phyloP scores from a whole-genome alignment of 2,113 vertebrate genomes.

The Phainopepla nitens region DNA sequence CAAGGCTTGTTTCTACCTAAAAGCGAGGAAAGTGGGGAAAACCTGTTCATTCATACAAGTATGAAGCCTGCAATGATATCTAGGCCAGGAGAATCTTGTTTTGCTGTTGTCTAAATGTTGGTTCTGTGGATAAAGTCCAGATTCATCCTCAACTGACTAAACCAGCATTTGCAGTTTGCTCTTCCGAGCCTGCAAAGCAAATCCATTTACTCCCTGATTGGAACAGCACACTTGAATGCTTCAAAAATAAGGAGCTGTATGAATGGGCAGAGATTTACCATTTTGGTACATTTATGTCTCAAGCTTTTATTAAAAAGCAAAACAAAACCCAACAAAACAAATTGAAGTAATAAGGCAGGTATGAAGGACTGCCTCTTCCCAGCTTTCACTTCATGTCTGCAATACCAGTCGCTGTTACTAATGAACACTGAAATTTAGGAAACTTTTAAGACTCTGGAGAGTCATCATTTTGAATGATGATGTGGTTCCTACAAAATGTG shows the following conservation, averaged over 20 bases:
- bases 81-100: neutral
- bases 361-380: neutral
- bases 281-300: neutral
- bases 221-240: neutral
- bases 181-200: neutral
- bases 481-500: neutral
- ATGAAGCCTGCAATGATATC: neutral
- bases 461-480: neutral
- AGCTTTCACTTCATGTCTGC: neutral
- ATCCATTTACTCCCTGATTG: neutral
- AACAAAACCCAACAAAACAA: neutral
- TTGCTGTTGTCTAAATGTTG: neutral
- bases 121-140: neutral
- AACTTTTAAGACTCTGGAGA: neutral
- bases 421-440: neutral
- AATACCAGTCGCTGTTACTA: neutral
- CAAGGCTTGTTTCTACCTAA: neutral
- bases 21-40: neutral
- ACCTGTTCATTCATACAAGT: neutral
- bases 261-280: neutral
- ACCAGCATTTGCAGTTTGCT: neutral
- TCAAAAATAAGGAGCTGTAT: neutral
- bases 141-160: neutral
- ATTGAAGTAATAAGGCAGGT: neutral
- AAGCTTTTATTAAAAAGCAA: neutral